phyloP scores from a whole-genome alignment of 2,888 invertebrate species.

The Scrobipalpa atriplicella region DNA sequence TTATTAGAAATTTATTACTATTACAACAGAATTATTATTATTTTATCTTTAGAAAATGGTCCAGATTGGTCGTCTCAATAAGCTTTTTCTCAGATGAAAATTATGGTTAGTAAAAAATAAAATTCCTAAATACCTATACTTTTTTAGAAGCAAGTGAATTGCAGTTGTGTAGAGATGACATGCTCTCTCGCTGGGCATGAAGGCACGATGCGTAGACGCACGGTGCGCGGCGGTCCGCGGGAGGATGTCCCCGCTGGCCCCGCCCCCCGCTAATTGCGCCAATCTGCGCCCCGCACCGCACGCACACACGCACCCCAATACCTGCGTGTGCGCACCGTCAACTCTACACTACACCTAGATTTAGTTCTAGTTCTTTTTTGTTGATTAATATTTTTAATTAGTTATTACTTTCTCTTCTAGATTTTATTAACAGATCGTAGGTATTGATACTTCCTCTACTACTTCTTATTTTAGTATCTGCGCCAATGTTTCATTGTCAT shows the following conservation, averaged over 20 bases:
- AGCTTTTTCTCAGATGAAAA: too few relatives aligned
- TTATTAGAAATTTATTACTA: too few relatives aligned
- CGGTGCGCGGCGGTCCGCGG: not conserved
- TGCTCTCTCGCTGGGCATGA: not conserved
- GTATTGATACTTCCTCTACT: too few relatives aligned
- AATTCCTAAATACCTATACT: too few relatives aligned
- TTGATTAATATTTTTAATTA: not conserved
- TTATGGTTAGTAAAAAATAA: too few relatives aligned
- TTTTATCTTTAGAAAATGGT: too few relatives aligned
- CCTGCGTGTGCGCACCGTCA: conserved; percentile 36
- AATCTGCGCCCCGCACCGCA: conserved; percentile 71
- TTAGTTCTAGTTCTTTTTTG: not conserved
- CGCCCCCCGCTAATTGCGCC: conserved; percentile 80
- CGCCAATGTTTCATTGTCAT: too few relatives aligned
- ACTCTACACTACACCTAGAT: too few relatives aligned
- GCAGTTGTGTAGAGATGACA: not conserved
- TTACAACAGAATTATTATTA: too few relatives aligned
- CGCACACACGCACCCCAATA: conserved; percentile 59
- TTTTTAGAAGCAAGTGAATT: not conserved
- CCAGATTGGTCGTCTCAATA: too few relatives aligned
- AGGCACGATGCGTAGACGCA: not conserved
- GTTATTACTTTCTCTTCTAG: not conserved
- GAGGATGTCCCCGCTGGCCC: conserved; percentile 48
- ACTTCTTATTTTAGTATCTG: too few relatives aligned
- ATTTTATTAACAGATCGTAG: too few relatives aligned